These are phyloP conservation scores for Poecilobothrus nobilitatus DNA, from an alignment of 2,888 invertebrate genomes.

Conservation along the genomic window DNA sequence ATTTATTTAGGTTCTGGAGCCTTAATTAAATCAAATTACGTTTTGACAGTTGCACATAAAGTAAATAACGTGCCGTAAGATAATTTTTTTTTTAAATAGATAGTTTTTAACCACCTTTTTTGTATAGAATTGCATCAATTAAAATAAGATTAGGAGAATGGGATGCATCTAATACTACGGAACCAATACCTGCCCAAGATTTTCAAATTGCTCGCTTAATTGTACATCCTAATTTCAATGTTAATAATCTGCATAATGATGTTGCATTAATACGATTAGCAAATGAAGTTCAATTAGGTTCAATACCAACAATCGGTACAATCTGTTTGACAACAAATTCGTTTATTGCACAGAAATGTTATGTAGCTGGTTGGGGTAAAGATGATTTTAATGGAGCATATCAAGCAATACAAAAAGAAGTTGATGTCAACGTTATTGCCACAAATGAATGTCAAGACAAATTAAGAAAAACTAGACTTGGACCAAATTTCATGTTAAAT, in stretches of 20 bases:
- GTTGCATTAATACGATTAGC: slow-evolving; percentile 69
- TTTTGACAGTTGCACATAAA: slow-evolving; percentile 68
- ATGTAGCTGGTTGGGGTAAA: slow-evolving; percentile 83
- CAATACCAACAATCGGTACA: slow-evolving; percentile 52
- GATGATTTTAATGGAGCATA: slow-evolving; percentile 41
- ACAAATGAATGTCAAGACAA: slow-evolving; percentile 56
- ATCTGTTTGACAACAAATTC: slow-evolving; percentile 49
- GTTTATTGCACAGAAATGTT: slow-evolving; percentile 48
- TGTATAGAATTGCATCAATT: slow-evolving; percentile 38
- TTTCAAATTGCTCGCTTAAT: slow-evolving; percentile 51
- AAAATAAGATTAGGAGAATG: slow-evolving; percentile 69
- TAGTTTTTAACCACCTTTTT: background rate
- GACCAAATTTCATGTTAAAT: slow-evolving; percentile 53
- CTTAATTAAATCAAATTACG: slow-evolving; percentile 56
- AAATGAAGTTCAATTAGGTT: slow-evolving; percentile 49
- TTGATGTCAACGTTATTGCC: slow-evolving; percentile 63
- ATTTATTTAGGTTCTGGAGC: slow-evolving; percentile 66
- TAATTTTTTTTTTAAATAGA: slow-evolving; percentile 23
- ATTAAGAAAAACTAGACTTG: slow-evolving; percentile 57
- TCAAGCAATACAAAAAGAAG: slow-evolving; percentile 62
- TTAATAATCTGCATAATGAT: slow-evolving; percentile 67
- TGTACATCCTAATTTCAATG: slow-evolving; percentile 58
- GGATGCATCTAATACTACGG: slow-evolving; percentile 57
- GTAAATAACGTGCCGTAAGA: slow-evolving; percentile 52
- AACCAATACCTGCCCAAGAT: slow-evolving; percentile 59